phyloP scores from a whole-genome alignment of 2,888 invertebrate genomes.

The Agonum fuliginosum region DNA sequence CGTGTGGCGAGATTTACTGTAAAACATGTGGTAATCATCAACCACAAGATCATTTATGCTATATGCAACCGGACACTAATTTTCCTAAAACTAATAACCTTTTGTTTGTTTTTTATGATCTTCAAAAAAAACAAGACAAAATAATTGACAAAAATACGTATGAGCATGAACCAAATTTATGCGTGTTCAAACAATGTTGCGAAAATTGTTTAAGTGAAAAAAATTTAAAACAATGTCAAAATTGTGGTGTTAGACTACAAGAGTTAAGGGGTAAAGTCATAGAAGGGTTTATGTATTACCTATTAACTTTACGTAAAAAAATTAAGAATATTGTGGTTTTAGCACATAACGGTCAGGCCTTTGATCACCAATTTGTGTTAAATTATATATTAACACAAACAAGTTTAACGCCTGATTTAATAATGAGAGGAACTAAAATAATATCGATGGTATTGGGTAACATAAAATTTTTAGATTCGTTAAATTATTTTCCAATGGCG shows the following conservation, averaged over 20 bases:
- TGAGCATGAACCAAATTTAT: slow-evolving; percentile 60
- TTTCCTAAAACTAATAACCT: slow-evolving; percentile 33
- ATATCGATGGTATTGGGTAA: slow-evolving; percentile 55
- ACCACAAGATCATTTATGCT: slow-evolving; percentile 8
- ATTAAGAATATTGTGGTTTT: slow-evolving; percentile 49
- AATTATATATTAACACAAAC: slow-evolving; percentile 49
- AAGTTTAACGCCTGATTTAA: slow-evolving; percentile 44
- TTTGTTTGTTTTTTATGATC: slow-evolving; percentile 61
- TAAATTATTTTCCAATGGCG: slow-evolving; percentile 66
- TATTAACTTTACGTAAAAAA: slow-evolving; percentile 1
- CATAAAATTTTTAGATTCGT: slow-evolving; percentile 63
- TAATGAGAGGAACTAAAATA: slow-evolving; percentile 61
- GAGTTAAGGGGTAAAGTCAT: neutral
- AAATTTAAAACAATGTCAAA: neutral
- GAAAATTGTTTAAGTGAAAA: neutral
- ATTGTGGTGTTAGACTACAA: neutral
- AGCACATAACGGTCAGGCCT: slow-evolving; percentile 60
- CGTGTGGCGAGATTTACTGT: slow-evolving; percentile 14
- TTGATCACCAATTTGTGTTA: slow-evolving; percentile 59
- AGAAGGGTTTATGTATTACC: slow-evolving; percentile 37
- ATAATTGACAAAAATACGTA: neutral
- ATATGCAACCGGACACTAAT: neutral
- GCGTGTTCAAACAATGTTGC: slow-evolving; percentile 53
- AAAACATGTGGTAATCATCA: no score
- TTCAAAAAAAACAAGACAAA: slow-evolving; percentile 58